Evolutionary conservation across 1,140 invertebrate species (phyloP), one percentile per base, ranked within the genome.

Genomic region (Leptonema lineaticorne): DNA sequence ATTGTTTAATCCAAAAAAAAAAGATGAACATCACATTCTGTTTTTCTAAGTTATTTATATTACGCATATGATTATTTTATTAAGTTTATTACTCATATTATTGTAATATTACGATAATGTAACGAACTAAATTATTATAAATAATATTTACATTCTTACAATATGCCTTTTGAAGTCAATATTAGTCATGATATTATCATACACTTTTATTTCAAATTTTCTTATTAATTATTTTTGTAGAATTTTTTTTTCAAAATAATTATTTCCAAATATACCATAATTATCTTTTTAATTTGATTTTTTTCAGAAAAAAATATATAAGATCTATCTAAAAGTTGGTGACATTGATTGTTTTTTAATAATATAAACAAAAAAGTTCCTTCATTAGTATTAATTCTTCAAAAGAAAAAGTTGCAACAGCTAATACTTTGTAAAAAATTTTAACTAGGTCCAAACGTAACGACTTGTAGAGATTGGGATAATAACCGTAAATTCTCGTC

Each of bases 111-210:
- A n/a, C n/a, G n/a, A n/a, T n/a, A n/a, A n/a, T n/a, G n/a, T n/a
- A n/a, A n/a, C n/a, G n/a, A n/a, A n/a, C n/a, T n/a, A n/a, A n/a
- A n/a, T n/a, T n/a, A n/a, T n/a, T n/a, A n/a, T n/a, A n/a, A n/a
- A n/a, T n/a, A n/a, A 71, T 71, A 57, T 71, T 71, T 68, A 56
- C 70, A 33, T 66, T 53, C 67, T 62, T 48, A 68, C 62, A 68
- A 62, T 64, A n/a, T 50, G 50, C 37, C 62, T 46, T n/a, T 26
- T 11, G 46, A 29, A 56, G 70, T 71, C 70, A 71, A 71, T 71
- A 71, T 68, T 71, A 67, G 28, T 56, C 28, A 11, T 62, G 57
- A 57, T 67, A 71, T 71, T 69, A 71, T 71, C 70, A 57, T 62
- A 30, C 63, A 37, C 67, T n/a, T 9, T 37, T 64, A 66, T 16